Conservation (phyloP, 2,113 vertebrate species). For the Noturus placidus region DNA sequence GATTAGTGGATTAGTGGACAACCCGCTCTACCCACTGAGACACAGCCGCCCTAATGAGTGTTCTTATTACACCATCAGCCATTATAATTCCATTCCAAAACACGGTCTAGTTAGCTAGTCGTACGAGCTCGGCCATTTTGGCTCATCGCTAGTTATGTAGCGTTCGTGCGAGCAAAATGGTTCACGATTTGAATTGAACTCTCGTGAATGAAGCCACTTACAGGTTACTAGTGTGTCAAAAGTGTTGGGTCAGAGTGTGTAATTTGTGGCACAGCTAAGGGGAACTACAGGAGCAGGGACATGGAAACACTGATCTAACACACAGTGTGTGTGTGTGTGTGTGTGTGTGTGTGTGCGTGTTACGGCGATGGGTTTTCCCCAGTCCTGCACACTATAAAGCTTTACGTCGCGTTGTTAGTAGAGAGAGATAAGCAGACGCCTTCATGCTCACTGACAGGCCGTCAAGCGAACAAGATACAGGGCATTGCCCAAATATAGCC, state of each 20-base stretch:
- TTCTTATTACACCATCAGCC: neutral
- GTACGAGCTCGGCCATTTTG: neutral
- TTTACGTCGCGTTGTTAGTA: neutral
- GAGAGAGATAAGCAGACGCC: neutral
- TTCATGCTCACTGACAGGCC: constrained; percentile 61
- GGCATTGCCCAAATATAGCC: constrained; percentile 66
- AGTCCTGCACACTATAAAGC: neutral
- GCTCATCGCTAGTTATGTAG: neutral
- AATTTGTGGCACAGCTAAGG: neutral
- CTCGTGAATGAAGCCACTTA: neutral
- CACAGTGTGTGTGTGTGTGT: neutral
- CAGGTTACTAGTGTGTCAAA: neutral
- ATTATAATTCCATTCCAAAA: neutral
- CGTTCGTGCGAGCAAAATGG: neutral
- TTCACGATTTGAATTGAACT: neutral
- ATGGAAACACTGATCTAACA: neutral
- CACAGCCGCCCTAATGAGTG: no score
- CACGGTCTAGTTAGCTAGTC: neutral
- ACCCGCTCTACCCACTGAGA: no score
- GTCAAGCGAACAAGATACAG: constrained; percentile 65
- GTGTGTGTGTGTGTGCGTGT: neutral
- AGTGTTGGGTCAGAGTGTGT: neutral
- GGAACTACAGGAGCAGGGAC: neutral
- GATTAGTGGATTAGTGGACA: no score
- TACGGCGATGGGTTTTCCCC: neutral